These are phyloP conservation scores for Pao palembangensis DNA, from an alignment of 2,113 vertebrate genomes.

Conservation along the genomic window DNA sequence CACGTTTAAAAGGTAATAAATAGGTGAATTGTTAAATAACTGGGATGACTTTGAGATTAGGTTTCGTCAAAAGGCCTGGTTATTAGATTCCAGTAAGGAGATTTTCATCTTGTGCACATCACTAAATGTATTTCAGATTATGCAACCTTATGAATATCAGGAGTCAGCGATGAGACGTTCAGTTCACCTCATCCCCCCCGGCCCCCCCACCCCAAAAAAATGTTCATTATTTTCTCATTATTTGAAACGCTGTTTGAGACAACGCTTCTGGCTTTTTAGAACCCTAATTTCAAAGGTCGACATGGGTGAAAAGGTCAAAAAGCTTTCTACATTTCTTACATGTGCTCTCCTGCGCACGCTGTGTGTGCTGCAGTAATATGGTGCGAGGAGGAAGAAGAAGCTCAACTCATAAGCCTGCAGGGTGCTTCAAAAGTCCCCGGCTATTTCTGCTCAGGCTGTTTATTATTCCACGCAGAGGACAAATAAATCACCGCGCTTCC, in stretches of 20 bases:
- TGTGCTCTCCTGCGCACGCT: constrained; percentile 36
- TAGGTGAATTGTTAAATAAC: not conserved
- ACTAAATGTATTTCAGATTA: not conserved
- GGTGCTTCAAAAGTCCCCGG: too few species aligned
- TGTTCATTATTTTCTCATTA: too few species aligned
- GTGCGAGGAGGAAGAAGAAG: constrained; percentile 29
- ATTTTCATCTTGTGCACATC: not conserved
- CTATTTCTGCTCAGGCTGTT: not conserved
- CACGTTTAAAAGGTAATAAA: not conserved
- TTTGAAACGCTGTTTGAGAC: too few species aligned
- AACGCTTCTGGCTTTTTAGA: too few species aligned
- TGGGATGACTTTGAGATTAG: not conserved
- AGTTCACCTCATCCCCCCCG: too few species aligned
- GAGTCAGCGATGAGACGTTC: too few species aligned
- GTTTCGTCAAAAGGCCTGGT: not conserved
- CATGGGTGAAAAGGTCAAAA: constrained; percentile 37
- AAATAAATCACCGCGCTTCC: not conserved
- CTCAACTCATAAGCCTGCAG: constrained; percentile 2
- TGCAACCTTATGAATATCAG: not conserved
- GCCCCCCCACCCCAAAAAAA: too few species aligned
- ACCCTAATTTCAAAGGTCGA: constrained; percentile 30
- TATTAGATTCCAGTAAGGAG: not conserved
- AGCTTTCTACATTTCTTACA: constrained; percentile 30
- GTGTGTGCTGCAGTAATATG: constrained; percentile 40
- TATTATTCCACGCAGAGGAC: not conserved